phyloP scores from a whole-genome alignment of 2,113 vertebrate genomes.

The Amblyornis subalaris region DNA sequence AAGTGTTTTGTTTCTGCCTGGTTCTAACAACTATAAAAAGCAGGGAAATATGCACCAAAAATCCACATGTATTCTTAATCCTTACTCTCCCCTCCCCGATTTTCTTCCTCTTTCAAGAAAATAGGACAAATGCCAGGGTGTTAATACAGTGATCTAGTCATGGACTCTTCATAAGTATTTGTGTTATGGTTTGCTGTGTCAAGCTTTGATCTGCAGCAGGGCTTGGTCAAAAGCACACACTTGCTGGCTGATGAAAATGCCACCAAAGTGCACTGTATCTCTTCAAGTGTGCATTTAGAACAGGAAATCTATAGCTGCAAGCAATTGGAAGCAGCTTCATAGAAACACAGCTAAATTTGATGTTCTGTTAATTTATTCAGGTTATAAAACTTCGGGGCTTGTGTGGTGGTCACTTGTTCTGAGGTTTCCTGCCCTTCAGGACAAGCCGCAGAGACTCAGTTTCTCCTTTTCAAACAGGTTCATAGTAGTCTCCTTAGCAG shows the following conservation, averaged over 20 bases:
- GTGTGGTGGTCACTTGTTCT: neutral
- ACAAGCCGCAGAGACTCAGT: neutral
- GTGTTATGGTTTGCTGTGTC: neutral
- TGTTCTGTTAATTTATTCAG: neutral
- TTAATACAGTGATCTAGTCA: accelerated
- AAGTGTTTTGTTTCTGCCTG: neutral
- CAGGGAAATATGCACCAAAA: neutral
- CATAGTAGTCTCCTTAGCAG: neutral
- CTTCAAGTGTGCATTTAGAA: neutral
- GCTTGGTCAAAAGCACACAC: neutral
- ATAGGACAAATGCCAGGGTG: neutral
- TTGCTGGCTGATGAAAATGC: neutral
- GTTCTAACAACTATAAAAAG: neutral
- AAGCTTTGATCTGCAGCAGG: neutral
- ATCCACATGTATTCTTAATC: neutral
- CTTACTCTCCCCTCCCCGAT: neutral
- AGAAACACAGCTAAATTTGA: neutral
- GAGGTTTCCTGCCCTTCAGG: neutral
- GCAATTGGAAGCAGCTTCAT: neutral
- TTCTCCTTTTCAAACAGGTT: neutral
- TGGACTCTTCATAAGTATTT: neutral
- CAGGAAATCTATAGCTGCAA: neutral
- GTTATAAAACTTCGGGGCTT: neutral
- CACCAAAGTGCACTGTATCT: neutral
- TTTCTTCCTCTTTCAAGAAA: neutral